Evolutionary conservation across 1,140 invertebrate species (phyloP).

Genomic region (Campoletis sonorensis): DNA sequence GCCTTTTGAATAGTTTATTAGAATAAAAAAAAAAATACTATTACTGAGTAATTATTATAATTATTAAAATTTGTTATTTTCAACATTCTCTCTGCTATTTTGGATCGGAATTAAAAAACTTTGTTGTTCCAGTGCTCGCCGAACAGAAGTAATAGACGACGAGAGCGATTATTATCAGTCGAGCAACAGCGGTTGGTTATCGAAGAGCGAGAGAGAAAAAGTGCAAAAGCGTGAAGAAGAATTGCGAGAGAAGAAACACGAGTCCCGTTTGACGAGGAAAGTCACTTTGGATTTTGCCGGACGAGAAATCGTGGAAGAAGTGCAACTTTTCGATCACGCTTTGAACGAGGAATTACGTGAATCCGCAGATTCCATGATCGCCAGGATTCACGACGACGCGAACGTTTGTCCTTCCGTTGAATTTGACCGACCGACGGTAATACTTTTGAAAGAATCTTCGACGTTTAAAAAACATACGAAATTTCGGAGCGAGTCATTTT

Average conservation of each 20-base stretch:
- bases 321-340: conserved; percentile 62
- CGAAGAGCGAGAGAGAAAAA: conserved; percentile 82
- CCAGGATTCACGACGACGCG: conserved; percentile 14
- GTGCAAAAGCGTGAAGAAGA: conserved; percentile 84
- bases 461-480: too few species aligned
- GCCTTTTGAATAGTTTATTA: conserved; percentile 42
- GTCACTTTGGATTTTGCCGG: conserved; percentile 92
- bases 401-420: conserved; percentile 61
- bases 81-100: too few species aligned
- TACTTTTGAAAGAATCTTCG: not conserved
- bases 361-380: conserved; percentile 54
- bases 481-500: too few species aligned
- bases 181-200: conserved; percentile 87
- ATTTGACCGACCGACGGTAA: conserved; percentile 61
- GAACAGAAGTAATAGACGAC: conserved; percentile 96
- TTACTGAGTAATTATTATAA: too few species aligned
- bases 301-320: conserved; percentile 76
- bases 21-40: conserved; percentile 37
- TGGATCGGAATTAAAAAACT: too few species aligned
- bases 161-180: conserved; percentile 94
- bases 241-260: conserved; percentile 83
- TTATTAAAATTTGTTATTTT: too few species aligned
- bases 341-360: conserved; percentile 69
- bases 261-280: conserved; percentile 82
- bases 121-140: conserved; percentile 79